phyloP scores from a whole-genome alignment of 2,797 vertebrate species.

The Aulostomus chinensis region DNA sequence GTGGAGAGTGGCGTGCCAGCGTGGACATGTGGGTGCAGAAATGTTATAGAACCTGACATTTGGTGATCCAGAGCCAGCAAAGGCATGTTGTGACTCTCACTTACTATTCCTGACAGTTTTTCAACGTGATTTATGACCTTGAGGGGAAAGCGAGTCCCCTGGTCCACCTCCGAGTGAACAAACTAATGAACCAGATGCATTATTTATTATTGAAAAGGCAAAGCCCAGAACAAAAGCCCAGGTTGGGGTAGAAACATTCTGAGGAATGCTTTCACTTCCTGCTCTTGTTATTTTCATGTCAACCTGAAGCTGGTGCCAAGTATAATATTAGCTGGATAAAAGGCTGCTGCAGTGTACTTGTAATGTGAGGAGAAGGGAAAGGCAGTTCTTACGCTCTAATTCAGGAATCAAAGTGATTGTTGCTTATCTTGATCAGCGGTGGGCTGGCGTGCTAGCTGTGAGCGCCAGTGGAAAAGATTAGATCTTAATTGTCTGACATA shows the following conservation, averaged over 20 bases:
- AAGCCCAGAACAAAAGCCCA: conserved; percentile 53
- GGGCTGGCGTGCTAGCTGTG: conserved; percentile 41
- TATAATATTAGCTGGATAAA: conserved; percentile 43
- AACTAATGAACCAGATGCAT: conserved; percentile 75
- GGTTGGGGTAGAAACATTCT: conserved; percentile 39
- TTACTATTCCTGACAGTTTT: conserved; percentile 57
- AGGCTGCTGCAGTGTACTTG: conserved; percentile 18
- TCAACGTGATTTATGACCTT: conserved; percentile 67
- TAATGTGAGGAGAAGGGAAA: conserved; percentile 38
- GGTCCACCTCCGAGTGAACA: conserved; percentile 57
- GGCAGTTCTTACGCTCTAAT: conserved; percentile 27
- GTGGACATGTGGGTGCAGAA: conserved; percentile 21
- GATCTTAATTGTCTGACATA: conserved; percentile 70
- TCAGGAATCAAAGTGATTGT: conserved; percentile 54
- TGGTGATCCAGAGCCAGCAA: conserved; percentile 27
- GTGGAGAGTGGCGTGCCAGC: conserved; percentile 7
- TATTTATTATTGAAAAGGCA: conserved; percentile 70
- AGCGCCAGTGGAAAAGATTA: conserved; percentile 59
- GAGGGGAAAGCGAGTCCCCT: conserved; percentile 64
- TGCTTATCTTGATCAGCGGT: conserved; percentile 60
- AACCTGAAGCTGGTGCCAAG: conserved; percentile 42
- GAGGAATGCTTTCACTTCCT: conserved; percentile 27
- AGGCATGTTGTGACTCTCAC: conserved; percentile 49
- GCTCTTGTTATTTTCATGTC: conserved; percentile 27
- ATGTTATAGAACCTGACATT: conserved; percentile 33